Evolutionary conservation across 2,113 vertebrate genomes (phyloP).

Genomic region (Orientallactaga bullata): DNA sequence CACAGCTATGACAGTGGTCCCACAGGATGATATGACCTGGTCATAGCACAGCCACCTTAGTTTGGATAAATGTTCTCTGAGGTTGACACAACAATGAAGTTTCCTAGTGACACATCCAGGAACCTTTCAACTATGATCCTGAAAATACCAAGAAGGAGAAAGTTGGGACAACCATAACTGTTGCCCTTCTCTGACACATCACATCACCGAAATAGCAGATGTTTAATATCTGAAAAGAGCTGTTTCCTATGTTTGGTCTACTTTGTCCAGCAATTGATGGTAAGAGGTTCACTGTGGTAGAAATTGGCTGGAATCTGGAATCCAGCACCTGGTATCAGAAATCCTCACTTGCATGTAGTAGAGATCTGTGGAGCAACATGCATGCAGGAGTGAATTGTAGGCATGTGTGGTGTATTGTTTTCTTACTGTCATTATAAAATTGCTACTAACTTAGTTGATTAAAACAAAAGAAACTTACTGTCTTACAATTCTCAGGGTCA

Average conservation of each 20-base stretch:
- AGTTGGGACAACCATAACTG: not conserved
- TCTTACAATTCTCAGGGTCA: slow-evolving; percentile 4
- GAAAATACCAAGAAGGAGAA: not conserved
- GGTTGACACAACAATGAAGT: not conserved
- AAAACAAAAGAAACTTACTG: too few relatives aligned
- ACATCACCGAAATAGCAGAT: not conserved
- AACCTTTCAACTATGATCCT: not conserved
- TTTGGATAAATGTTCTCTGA: not conserved
- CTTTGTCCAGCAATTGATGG: slow-evolving; percentile 4
- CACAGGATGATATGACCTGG: not conserved
- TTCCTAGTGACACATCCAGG: not conserved
- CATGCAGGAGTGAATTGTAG: not conserved
- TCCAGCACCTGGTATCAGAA: not conserved
- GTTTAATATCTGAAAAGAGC: not conserved
- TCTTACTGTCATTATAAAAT: not conserved
- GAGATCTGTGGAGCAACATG: not conserved
- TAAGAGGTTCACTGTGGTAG: not conserved
- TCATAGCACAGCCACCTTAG: not conserved
- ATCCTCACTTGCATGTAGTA: not conserved
- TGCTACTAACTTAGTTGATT: not conserved
- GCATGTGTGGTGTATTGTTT: not conserved
- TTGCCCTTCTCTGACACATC: not conserved
- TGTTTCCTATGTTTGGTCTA: not conserved
- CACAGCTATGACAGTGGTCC: too few relatives aligned
- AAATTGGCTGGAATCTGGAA: not conserved